phyloP scores from a whole-genome alignment of 2,888 invertebrate genomes.

The Proisotoma minuta region DNA sequence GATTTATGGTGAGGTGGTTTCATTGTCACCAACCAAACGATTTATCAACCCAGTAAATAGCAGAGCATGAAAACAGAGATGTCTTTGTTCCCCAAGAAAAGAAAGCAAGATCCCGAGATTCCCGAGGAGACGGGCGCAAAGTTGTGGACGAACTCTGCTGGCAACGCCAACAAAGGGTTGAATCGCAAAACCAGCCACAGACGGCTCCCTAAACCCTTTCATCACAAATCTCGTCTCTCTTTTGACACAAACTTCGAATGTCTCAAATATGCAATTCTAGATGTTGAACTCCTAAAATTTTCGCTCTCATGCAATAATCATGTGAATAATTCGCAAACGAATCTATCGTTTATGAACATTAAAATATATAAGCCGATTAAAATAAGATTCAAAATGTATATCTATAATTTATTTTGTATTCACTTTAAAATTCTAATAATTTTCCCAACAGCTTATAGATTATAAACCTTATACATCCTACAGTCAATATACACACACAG shows the following conservation, averaged over 20 bases:
- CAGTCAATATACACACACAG: too few relatives aligned
- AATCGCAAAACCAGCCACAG: background rate
- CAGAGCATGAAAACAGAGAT: background rate
- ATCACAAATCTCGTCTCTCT: background rate
- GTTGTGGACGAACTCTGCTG: background rate
- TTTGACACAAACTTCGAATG: background rate
- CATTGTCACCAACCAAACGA: slow-evolving; percentile 3
- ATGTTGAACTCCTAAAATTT: background rate
- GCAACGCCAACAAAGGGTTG: background rate
- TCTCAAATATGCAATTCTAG: background rate
- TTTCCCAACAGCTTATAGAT: too few relatives aligned
- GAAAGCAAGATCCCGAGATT: background rate
- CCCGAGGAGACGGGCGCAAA: background rate
- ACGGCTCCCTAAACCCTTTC: background rate
- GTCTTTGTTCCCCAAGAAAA: background rate
- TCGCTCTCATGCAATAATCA: background rate
- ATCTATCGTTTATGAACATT: too few relatives aligned
- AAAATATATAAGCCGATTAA: too few relatives aligned
- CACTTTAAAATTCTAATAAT: too few relatives aligned
- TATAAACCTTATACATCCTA: too few relatives aligned
- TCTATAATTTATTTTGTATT: too few relatives aligned
- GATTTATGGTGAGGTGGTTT: slow-evolving; percentile 5
- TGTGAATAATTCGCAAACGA: background rate
- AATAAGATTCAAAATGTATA: too few relatives aligned
- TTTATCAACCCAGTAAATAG: background rate